Conservation (phyloP, 1,140 invertebrate genomes). For the Dufourea novaeangliae region DNA sequence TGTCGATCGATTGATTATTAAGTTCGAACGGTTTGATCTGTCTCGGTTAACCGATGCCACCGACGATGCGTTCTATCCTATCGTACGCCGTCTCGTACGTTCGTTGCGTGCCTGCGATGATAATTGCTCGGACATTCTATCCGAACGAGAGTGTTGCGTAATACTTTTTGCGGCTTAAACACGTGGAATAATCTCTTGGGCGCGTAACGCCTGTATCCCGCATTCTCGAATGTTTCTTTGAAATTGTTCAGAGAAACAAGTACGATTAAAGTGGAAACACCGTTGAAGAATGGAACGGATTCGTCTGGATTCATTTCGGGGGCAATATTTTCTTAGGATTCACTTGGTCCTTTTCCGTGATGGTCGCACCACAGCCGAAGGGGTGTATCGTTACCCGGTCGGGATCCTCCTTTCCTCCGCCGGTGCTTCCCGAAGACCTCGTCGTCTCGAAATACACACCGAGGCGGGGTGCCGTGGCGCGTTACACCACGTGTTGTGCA, state of each 20-base stretch:
- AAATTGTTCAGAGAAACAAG: neutral
- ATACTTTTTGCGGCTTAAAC: neutral
- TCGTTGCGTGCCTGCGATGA: neutral
- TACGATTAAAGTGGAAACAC: no score
- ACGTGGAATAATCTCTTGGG: neutral
- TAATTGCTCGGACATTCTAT: neutral
- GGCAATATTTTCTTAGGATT: neutral
- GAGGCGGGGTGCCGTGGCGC: constrained; percentile 19
- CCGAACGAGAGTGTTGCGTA: neutral
- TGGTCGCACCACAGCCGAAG: neutral
- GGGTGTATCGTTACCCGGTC: constrained; percentile 19
- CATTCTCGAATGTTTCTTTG: neutral
- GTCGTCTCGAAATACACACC: constrained; percentile 59
- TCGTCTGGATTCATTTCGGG: no score
- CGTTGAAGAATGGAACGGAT: no score
- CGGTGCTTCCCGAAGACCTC: constrained; percentile 41
- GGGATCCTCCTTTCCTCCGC: constrained; percentile 11
- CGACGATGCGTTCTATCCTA: no score
- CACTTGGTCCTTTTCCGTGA: neutral
- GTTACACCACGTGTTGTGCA: constrained; percentile 49
- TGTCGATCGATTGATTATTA: no score
- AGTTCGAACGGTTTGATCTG: no score
- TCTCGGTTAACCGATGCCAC: no score
- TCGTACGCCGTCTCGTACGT: no score
- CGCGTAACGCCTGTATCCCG: neutral